Evolutionary conservation across 2,888 invertebrate species (phyloP), one percentile per base, ranked within the genome.

Genomic region (Cantharis rustica): DNA sequence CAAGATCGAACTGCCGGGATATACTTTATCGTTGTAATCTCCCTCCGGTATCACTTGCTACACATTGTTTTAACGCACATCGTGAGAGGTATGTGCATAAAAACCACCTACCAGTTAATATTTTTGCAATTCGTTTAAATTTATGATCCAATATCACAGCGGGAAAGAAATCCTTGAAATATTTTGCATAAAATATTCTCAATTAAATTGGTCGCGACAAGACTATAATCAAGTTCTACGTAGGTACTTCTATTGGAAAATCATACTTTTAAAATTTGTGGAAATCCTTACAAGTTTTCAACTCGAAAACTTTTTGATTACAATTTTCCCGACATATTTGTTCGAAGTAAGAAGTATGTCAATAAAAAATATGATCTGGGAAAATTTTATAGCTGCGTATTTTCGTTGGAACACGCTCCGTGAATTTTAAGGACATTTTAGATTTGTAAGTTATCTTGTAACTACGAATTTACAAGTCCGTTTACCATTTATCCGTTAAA

Each of bases 91-190:
- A 20, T 70, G 70, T 61, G 73, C 73, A 76, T 47, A 76, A 72
- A 76, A 75, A 70, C 63, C 76, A 70, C 76, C 76, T 70, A 76
- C 79, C 75, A 80, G 76, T 78, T 79, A 82, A 82, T 82, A 80
- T 82, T 83, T 82, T 82, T 75, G 81, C 82, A 80, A 80, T 83
- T 81, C 79, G 72, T 66, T 76, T 81, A 80, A 82, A 83, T 84
- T 84, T 84, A 84, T 80, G 82, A 79, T 76, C 78, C 81, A 79
- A 82, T 82, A 81, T 80, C 82, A 79, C 82, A 68, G 81, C 80
- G 82, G 83, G 83, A 80, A 79, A 80, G 66, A 76, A 76, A 74
- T 75, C 76, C 80, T 81, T 81, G 77, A 82, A 82, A 79, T 75
- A 80, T 78, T 77, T 79, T 31, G 69, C 77, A 80, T 81, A 82